Base-by-base conservation (phyloP, 2,797 vertebrate genomes). In the Falco concolor region DNA sequence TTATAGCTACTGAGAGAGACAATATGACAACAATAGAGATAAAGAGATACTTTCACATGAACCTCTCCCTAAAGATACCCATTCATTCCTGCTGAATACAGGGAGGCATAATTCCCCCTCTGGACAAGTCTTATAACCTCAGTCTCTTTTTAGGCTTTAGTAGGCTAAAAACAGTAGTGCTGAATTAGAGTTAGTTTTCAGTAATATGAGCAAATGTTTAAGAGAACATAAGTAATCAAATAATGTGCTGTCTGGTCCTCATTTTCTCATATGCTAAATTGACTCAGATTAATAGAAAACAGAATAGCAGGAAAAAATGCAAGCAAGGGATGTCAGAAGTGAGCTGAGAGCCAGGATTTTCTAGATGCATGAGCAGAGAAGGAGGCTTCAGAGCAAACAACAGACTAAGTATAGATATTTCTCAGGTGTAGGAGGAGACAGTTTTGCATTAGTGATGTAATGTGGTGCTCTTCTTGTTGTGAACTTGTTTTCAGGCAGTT, bases 211-310 rank as follows among this genome's bases (percentile, higher is more conserved):
- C 25, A 91, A 85, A 89, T 67, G 50, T 79, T 84, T 87, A 89
- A 87, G 44, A 67, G 64, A 89, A 96, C 36, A 81, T 78, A 61
- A 89, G 20, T 77, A 70, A 95, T 59, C 36, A 78, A 93, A 78
- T 78, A 68, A 76, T 28, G 59, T 87, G 38, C 63, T 94, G 42
- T 59, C 78, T 96, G 84, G 36, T 77, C 84, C 44, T 89, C 44
- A 74, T 82, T 95, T 84, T 94, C 84, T 89, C 54, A 40, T 92
- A 82, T 72, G 21, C 34, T 76, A 79, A 89, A 90, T 76, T 82
- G 54, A 79, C 24, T 92, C 78, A 89, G 53, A 95, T 89, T 93
- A 94, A 94, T 84, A 93, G 90, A 73, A 92, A 90, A 85, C 34
- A 86, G 47, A 87, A 92, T n/a, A 64, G 36, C 24, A 79, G 72